Percentiles rank a stretch among this genome's conserved stretches.
These are phyloP conservation scores for Camponotus fellah DNA, from an alignment of 2,888 invertebrate genomes.

Conservation along the genomic window DNA sequence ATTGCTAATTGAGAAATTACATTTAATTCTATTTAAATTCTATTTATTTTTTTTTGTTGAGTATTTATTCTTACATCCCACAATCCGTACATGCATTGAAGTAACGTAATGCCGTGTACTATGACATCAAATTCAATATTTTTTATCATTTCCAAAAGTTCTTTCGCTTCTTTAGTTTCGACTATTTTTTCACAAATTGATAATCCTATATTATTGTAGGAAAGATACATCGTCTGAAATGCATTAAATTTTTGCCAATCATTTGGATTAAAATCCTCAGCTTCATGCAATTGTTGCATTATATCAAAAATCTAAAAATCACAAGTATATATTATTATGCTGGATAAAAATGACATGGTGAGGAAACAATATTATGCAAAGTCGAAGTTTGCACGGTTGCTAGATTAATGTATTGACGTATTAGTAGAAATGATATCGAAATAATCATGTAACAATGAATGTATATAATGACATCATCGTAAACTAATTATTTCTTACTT, in stretches of 20 bases:
- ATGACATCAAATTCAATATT: slow-evolving; percentile 55
- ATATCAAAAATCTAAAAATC: slow-evolving; percentile 19
- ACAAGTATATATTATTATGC: background rate
- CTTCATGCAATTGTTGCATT: background rate
- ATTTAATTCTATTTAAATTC: background rate
- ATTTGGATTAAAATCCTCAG: background rate
- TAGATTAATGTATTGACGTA: no score
- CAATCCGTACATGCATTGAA: slow-evolving; percentile 55
- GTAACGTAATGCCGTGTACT: slow-evolving; percentile 45
- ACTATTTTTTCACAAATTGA: background rate
- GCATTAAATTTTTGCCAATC: slow-evolving; percentile 2
- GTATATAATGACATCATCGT: no score
- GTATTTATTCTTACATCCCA: slow-evolving; percentile 51
- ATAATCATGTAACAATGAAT: no score
- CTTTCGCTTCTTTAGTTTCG: slow-evolving; percentile 26
- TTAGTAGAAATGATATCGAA: no score
- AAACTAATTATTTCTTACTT: no score
- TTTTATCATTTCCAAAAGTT: slow-evolving; percentile 44
- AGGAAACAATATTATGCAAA: background rate
- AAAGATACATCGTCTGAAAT: background rate
- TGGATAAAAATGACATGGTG: background rate
- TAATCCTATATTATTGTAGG: background rate
- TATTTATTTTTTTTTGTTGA: background rate
- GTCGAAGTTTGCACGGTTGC: no score
- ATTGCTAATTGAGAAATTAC: background rate